phyloP scores from a whole-genome alignment of 1,140 invertebrate genomes.

The Trichoplusia ni region DNA sequence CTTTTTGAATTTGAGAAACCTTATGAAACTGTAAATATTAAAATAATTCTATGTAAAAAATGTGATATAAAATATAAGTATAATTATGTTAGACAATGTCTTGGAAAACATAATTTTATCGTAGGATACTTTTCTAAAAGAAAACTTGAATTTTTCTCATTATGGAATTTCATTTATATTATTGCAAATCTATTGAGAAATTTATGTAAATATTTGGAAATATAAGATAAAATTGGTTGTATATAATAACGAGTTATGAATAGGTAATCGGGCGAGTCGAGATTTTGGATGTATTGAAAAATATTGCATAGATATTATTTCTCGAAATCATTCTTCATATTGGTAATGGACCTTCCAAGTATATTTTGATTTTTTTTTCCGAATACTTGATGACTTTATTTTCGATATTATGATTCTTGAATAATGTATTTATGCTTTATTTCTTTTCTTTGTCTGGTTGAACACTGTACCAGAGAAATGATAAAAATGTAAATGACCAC shows the following conservation, averaged over 20 bases:
- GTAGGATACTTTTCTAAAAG: conserved; percentile 32
- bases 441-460: background rate
- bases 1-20: background rate
- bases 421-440: background rate
- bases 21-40: conserved; percentile 38
- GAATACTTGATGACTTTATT: too few species aligned
- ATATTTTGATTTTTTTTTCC: too few species aligned
- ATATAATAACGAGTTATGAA: conserved; percentile 5
- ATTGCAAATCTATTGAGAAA: conserved; percentile 37
- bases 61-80: conserved; percentile 42
- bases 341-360: background rate
- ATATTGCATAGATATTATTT: conserved; percentile 1
- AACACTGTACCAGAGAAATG: background rate
- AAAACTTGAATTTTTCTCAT: conserved; percentile 28
- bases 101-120: conserved; percentile 32
- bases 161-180: conserved; percentile 34
- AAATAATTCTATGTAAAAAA: conserved; percentile 35
- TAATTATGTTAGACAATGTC: conserved; percentile 27
- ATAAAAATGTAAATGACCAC: conserved; percentile 15
- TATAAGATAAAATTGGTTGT: conserved; percentile 13
- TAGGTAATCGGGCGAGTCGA: background rate
- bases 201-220: conserved; percentile 43
- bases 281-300: conserved; percentile 15
- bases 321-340: background rate
- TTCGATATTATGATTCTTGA: too few species aligned